Conservation (phyloP, 2,797 vertebrate species). For the Selene dorsalis region DNA sequence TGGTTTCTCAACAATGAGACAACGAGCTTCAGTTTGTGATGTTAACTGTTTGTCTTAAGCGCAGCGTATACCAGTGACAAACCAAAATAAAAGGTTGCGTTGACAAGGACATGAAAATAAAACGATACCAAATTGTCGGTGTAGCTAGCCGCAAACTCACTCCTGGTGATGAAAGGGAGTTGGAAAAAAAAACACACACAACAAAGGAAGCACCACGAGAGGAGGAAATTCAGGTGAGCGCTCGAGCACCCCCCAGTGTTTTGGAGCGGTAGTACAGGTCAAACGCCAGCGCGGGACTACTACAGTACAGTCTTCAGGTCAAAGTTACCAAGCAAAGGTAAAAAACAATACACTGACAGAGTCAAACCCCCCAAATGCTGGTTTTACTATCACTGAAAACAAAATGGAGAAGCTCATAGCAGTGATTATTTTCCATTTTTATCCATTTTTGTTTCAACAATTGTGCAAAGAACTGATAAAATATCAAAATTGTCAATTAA, state of each 20-base stretch:
- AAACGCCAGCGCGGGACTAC: not conserved
- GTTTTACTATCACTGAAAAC: too few species aligned
- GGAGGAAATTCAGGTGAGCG: fast-evolving
- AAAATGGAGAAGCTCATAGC: too few species aligned
- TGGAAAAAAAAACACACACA: constrained; percentile 37
- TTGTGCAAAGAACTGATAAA: too few species aligned
- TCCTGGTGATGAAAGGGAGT: not conserved
- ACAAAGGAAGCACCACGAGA: constrained; percentile 19
- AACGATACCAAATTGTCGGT: not conserved
- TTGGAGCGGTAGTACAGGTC: constrained; percentile 54
- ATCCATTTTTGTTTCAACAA: too few species aligned
- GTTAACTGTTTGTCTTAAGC: not conserved
- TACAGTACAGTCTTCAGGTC: too few species aligned
- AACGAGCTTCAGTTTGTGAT: not conserved
- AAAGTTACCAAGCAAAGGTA: not conserved
- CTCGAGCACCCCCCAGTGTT: constrained; percentile 22
- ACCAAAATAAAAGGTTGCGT: fast-evolving
- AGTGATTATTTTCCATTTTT: too few species aligned
- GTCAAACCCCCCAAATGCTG: too few species aligned
- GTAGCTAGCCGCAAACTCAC: not conserved
- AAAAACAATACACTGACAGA: too few species aligned
- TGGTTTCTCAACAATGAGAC: not conserved
- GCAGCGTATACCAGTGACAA: fast-evolving
- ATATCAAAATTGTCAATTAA: too few species aligned
- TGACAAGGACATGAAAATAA: fast-evolving